Conservation (phyloP, 2,888 invertebrate species). For the Hypolimnas misippus region DNA sequence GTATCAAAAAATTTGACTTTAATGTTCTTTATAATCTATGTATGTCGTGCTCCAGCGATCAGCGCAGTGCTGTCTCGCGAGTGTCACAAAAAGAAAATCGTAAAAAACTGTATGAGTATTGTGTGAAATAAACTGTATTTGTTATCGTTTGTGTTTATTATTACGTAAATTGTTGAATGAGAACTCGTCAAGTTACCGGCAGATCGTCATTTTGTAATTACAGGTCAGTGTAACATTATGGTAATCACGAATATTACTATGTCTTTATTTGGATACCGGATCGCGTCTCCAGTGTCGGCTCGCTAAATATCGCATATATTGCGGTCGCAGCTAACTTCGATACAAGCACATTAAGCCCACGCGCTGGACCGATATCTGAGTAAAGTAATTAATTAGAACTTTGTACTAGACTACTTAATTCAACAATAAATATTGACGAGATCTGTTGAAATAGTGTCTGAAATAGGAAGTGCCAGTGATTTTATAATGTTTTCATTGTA, state of each 20-base stretch:
- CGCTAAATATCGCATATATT: slow-evolving; percentile 48
- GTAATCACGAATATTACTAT: slow-evolving; percentile 57
- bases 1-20: slow-evolving; percentile 18
- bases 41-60: slow-evolving; percentile 50
- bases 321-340: slow-evolving; percentile 42
- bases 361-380: slow-evolving; percentile 6
- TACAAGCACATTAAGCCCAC: slow-evolving; percentile 20
- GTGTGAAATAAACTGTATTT: slow-evolving; percentile 71
- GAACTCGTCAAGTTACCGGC: slow-evolving; percentile 52
- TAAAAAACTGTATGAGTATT: slow-evolving; percentile 69
- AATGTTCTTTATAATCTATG: slow-evolving; percentile 42
- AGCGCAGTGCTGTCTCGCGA: slow-evolving; percentile 57
- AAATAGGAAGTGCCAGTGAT: neutral
- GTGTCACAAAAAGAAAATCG: slow-evolving; percentile 68
- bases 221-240: slow-evolving; percentile 66
- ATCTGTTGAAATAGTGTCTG: neutral
- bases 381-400: slow-evolving; percentile 1
- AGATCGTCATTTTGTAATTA: slow-evolving; percentile 54
- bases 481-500: neutral
- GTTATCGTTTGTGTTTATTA: slow-evolving; percentile 61
- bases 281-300: slow-evolving; percentile 63
- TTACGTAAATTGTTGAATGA: slow-evolving; percentile 63
- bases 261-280: slow-evolving; percentile 76
- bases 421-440: neutral
- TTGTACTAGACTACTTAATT: neutral